phyloP scores from a whole-genome alignment of 2,888 invertebrate genomes.

The Trissolcus japonicus region DNA sequence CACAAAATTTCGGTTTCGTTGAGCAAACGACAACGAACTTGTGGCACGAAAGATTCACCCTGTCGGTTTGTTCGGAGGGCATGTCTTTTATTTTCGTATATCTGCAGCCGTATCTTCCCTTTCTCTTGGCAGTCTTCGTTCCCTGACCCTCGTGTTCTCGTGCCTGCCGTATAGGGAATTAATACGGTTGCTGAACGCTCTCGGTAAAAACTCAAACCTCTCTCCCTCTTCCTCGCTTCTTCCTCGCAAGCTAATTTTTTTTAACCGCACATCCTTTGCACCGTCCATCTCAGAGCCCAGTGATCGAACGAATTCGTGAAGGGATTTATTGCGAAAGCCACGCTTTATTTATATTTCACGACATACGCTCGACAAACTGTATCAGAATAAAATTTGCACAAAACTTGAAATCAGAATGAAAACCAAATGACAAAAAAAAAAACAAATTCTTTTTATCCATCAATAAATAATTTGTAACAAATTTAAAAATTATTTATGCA shows the following conservation, averaged over 20 bases:
- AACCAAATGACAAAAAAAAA: no score
- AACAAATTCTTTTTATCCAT: no score
- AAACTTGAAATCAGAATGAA: no score
- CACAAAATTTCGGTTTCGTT: constrained; percentile 41
- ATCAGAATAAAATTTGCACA: constrained; percentile 18
- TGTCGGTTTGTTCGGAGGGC: constrained; percentile 63
- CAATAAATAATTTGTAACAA: no score
- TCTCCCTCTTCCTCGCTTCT: constrained; percentile 9
- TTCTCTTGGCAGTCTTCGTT: constrained; percentile 47
- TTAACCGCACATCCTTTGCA: constrained; percentile 47
- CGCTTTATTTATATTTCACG: constrained; percentile 37
- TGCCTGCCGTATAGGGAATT: constrained; percentile 65
- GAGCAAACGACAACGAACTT: constrained; percentile 25
- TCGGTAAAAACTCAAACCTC: constrained; percentile 66
- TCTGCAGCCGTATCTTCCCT: constrained; percentile 51
- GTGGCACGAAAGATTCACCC: constrained; percentile 49
- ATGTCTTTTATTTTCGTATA: constrained; percentile 63
- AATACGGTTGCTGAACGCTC: constrained; percentile 64
- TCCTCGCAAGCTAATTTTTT: constrained; percentile 51
- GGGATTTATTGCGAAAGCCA: constrained; percentile 51
- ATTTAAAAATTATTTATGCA: no score
- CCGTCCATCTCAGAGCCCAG: constrained; percentile 51
- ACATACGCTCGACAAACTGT: constrained; percentile 35
- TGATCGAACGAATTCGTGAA: constrained; percentile 48
- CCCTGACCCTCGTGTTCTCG: constrained; percentile 54